phyloP scores from a whole-genome alignment of 2,113 vertebrate species.

The Hiodon alosoides region DNA sequence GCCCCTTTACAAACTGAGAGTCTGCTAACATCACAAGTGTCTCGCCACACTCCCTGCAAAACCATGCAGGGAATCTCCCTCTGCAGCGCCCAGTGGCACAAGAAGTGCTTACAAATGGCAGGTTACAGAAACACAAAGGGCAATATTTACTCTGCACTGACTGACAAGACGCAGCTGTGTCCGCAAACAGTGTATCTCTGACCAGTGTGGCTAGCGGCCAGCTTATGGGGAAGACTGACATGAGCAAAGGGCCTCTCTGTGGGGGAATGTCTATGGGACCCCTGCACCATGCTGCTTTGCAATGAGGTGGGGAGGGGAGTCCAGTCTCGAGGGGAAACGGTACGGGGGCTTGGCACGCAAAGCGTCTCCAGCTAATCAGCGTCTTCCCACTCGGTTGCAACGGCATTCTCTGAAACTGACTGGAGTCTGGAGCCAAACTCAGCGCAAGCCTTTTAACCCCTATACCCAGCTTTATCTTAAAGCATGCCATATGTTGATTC shows the following conservation, averaged over 20 bases:
- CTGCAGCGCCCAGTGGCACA: slow-evolving; percentile 43
- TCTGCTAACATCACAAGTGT: no score
- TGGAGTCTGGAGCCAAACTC: neutral
- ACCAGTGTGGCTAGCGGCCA: neutral
- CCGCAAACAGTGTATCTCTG: slow-evolving; percentile 46
- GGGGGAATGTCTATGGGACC: neutral
- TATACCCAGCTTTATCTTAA: neutral
- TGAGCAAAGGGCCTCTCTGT: neutral
- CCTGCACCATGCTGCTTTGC: neutral
- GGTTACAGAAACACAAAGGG: slow-evolving; percentile 48
- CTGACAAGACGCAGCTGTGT: slow-evolving; percentile 42
- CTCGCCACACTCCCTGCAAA: neutral
- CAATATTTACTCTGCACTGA: slow-evolving; percentile 49
- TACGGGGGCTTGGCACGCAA: no score
- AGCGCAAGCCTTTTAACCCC: neutral
- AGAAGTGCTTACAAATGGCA: slow-evolving; percentile 35
- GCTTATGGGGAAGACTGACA: neutral
- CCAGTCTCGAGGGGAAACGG: neutral
- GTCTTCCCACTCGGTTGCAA: neutral
- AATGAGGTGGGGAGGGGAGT: neutral
- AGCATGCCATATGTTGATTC: neutral
- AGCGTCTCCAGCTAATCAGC: neutral
- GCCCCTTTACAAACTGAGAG: no score
- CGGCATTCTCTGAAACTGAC: neutral
- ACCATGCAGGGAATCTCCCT: neutral